Base-by-base conservation (phyloP, 2,113 vertebrate species). In the Cynopterus brachyotis region DNA sequence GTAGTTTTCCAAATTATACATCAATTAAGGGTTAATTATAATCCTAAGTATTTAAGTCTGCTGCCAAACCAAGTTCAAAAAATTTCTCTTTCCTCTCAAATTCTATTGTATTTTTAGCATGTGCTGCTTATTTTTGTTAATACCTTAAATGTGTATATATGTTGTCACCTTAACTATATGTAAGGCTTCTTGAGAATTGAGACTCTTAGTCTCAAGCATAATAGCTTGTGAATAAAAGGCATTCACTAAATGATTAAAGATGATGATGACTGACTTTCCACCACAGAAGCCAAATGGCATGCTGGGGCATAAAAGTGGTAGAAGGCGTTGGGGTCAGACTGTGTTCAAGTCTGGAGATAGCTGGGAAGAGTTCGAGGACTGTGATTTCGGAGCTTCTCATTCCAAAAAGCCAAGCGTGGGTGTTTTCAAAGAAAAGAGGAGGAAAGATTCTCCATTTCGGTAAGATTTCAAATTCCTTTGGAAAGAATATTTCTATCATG, bases 251-350 rank as follows among this genome's bases (percentile, higher is more conserved):
- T 16, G 26, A 64, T 40, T 28, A 26, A 69, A 79, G 79, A 60
- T 40, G 35, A 4, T 50, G 37, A 72, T 6, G 32, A 42, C 55
- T n/a, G n/a, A 11, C 88, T 91, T 89, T 67, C 42, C 57, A 69
- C 96, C 91, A 85, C 72, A 99, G 99, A 99, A 99, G 95, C 97
- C 98, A 94, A 99, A 98, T 90, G 98, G 75, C 50, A 28, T 97
- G 5, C 95, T 97, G 19, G 97, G 96, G 75, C 85, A 99, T 87
- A 99, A 99, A 98, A 99, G 91, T 32, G 98, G 98, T 76, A 98
- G 99, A 64, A 98, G 99, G 92, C 99, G 99, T 9, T 99, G 99
- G 99, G 99, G 99, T 78, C 99, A 99, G 98, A 98, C 98, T 2
- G 96, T 98, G 62, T 93, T 99, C 95, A 99, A 98, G 97, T 97